These are phyloP conservation scores for Cantharis rufa DNA, from an alignment of 2,888 invertebrate species.

Conservation along the genomic window DNA sequence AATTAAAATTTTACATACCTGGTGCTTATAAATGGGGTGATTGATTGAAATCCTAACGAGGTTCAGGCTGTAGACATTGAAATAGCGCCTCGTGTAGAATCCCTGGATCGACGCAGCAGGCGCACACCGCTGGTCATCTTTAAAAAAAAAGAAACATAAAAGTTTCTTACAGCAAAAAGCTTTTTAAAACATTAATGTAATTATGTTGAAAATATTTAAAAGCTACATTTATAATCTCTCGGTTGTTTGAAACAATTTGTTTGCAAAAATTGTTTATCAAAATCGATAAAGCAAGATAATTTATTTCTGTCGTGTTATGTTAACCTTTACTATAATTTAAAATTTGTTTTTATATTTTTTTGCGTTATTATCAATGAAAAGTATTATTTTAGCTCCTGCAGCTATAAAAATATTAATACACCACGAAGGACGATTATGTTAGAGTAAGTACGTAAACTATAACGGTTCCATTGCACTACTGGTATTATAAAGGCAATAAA, in stretches of 20 bases:
- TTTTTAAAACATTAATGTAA: background rate
- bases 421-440: background rate
- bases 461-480: background rate
- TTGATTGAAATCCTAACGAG: conserved; percentile 36
- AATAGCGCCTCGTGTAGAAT: conserved; percentile 24
- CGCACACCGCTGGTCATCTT: conserved; percentile 22
- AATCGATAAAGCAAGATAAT: background rate
- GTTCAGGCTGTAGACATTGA: conserved; percentile 31
- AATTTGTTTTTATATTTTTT: background rate
- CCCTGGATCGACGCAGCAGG: conserved; percentile 25
- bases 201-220: background rate
- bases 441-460: background rate
- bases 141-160: conserved; percentile 6
- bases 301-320: background rate
- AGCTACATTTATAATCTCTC: background rate
- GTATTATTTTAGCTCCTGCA: background rate
- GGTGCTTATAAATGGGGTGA: conserved; percentile 29
- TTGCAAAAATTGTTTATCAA: background rate
- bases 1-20: conserved; percentile 13
- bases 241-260: background rate
- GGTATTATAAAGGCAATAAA: background rate
- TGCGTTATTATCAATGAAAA: background rate
- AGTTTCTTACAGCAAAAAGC: background rate
- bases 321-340: background rate
- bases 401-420: background rate